Evolutionary conservation across 2,113 vertebrate genomes (phyloP).

Genomic region (Stomatorhinus ivindoensis): DNA sequence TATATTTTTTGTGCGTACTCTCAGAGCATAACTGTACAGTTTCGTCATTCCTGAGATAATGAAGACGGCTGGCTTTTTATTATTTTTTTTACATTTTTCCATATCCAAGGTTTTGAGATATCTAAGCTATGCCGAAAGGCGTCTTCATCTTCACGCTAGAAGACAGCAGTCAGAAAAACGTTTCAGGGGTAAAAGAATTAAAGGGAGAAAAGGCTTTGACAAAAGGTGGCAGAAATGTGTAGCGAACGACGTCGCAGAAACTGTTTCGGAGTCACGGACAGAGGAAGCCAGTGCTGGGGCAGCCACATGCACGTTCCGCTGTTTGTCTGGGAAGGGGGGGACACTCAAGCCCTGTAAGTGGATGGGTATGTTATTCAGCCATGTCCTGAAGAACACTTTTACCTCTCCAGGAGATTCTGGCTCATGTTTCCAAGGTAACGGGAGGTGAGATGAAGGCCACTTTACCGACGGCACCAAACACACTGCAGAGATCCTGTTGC

Average conservation of each 20-base stretch:
- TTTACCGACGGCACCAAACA: not conserved
- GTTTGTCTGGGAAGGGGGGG: not conserved
- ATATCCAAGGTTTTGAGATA: slow-evolving; percentile 35
- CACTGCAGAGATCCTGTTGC: not conserved
- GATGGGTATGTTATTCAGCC: not conserved
- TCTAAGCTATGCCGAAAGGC: slow-evolving; percentile 26
- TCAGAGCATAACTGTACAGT: slow-evolving; percentile 38
- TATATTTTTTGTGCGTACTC: slow-evolving; percentile 29
- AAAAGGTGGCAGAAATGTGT: not conserved
- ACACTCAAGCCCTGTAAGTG: not conserved
- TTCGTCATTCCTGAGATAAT: slow-evolving; percentile 35
- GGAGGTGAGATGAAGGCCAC: not conserved
- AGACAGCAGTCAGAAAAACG: slow-evolving; percentile 15
- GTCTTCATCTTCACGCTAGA: slow-evolving; percentile 28
- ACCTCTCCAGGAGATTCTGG: not conserved
- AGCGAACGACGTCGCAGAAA: not conserved
- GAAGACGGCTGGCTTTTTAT: slow-evolving; percentile 37
- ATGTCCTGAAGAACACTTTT: not conserved
- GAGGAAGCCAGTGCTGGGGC: not conserved
- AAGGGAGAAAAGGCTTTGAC: not conserved
- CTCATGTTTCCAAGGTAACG: slow-evolving; percentile 8
- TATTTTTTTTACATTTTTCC: slow-evolving; percentile 30
- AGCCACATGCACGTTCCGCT: not conserved
- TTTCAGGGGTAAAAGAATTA: slow-evolving; percentile 18
- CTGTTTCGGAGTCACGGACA: not conserved